Evolutionary conservation across 2,113 vertebrate genomes (phyloP).

Genomic region (Vidua macroura): DNA sequence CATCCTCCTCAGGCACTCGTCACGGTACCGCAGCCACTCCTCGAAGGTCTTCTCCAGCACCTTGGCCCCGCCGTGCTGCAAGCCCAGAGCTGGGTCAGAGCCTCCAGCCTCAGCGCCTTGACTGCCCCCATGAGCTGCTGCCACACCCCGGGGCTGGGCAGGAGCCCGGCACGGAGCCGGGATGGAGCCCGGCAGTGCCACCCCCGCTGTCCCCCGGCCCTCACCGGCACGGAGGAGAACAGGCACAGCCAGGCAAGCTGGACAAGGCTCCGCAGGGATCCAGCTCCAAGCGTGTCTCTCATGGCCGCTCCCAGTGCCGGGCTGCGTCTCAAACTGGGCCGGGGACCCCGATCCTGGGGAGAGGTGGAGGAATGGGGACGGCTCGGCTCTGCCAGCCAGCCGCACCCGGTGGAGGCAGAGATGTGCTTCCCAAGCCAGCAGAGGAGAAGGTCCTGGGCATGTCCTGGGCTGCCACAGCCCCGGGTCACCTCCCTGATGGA

Average conservation of each 20-base stretch:
- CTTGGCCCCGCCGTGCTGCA: conserved; percentile 48
- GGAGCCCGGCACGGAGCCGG: fast-evolving
- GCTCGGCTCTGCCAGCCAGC: not conserved
- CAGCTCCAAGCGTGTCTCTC: not conserved
- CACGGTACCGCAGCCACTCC: conserved; percentile 81
- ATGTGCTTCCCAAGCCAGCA: not conserved
- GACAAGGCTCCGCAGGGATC: not conserved
- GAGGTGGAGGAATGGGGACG: fast-evolving
- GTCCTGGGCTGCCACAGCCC: not conserved
- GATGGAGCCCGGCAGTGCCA: not conserved
- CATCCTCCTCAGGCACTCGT: conserved; percentile 77
- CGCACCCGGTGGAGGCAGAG: fast-evolving
- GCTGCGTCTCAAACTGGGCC: not conserved
- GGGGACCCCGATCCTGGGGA: not conserved
- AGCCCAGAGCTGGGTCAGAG: not conserved
- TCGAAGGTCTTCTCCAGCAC: conserved; percentile 81
- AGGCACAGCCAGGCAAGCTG: conserved; percentile 20
- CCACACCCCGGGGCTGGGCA: not conserved
- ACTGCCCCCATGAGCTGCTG: fast-evolving
- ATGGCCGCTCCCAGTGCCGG: not conserved
- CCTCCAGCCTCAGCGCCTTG: fast-evolving
- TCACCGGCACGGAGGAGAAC: conserved; percentile 32
- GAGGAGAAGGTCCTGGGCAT: not conserved
- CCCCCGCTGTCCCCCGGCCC: not conserved
- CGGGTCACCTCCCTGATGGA: not conserved